Evolutionary conservation across 2,888 invertebrate species (phyloP).

Genomic region (Campoletis raptor): DNA sequence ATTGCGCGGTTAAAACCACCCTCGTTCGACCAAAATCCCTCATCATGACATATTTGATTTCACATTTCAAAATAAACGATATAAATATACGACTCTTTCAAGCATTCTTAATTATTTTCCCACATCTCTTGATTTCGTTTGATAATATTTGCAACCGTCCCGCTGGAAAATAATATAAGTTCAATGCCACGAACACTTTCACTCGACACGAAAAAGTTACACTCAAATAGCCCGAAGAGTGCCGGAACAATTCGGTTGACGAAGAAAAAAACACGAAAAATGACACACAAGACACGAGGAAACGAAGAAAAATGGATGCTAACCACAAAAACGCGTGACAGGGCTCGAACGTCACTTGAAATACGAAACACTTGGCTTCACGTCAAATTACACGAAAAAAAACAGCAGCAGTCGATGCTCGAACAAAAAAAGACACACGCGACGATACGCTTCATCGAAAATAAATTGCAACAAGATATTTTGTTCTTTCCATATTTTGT

Average conservation of each 20-base stretch:
- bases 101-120: not conserved
- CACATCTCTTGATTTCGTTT: not conserved
- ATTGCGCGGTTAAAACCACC: constrained; percentile 78
- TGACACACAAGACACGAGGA: not conserved
- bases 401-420: not conserved
- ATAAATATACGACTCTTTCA: not conserved
- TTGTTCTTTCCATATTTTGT: not conserved
- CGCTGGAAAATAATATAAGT: not conserved
- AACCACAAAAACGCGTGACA: not conserved
- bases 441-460: not conserved
- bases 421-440: not conserved
- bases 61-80: constrained; percentile 10
- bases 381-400: not conserved
- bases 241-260: too few species aligned
- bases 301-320: not conserved
- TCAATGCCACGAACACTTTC: not conserved
- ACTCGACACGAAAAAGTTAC: not conserved
- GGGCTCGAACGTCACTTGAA: not conserved
- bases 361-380: not conserved
- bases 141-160: too few species aligned
- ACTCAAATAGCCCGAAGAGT: not conserved
- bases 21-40: constrained; percentile 43
- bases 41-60: constrained; percentile 17
- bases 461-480: not conserved
- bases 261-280: too few species aligned